phyloP scores from a whole-genome alignment of 2,888 invertebrate genomes.

The Microplitis manilae region DNA sequence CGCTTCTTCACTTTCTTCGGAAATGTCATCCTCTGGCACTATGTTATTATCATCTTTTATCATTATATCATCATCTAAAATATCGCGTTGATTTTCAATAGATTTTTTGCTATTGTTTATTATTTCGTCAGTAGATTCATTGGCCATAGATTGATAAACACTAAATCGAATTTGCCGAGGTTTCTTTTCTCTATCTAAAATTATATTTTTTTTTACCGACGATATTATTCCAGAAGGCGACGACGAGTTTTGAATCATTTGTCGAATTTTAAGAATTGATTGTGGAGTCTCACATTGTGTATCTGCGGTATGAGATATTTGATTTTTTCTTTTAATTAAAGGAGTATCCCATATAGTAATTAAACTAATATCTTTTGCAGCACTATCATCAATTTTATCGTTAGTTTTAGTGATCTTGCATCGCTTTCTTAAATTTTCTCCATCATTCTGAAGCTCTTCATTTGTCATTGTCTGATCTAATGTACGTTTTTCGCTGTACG shows the following conservation, averaged over 20 bases:
- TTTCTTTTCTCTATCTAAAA: constrained; percentile 47
- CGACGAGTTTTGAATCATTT: constrained; percentile 59
- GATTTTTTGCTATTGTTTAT: background rate
- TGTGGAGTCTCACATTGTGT: constrained; percentile 61
- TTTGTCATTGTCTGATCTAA: constrained; percentile 51
- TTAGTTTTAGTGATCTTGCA: constrained; percentile 28
- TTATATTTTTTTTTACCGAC: constrained; percentile 40
- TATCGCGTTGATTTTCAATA: constrained; percentile 30
- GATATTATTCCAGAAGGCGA: constrained; percentile 49
- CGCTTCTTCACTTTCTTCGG: constrained; percentile 46
- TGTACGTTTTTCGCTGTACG: constrained; percentile 55
- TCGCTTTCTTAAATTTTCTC: constrained; percentile 44
- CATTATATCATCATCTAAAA: background rate
- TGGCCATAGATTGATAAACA: constrained; percentile 51
- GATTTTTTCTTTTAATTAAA: constrained; percentile 60
- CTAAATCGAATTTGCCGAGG: constrained; percentile 66
- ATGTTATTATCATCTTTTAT: constrained; percentile 26
- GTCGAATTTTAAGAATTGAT: constrained; percentile 67
- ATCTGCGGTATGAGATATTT: constrained; percentile 36
- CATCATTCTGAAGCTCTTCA: constrained; percentile 41
- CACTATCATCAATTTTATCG: constrained; percentile 20
- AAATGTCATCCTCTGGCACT: constrained; percentile 22
- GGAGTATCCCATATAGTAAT: constrained; percentile 62
- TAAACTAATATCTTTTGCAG: constrained; percentile 45
- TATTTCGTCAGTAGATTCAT: constrained; percentile 30